Base-by-base conservation (phyloP, 2,888 invertebrate species). In the Cremastobaeus sp. region DNA sequence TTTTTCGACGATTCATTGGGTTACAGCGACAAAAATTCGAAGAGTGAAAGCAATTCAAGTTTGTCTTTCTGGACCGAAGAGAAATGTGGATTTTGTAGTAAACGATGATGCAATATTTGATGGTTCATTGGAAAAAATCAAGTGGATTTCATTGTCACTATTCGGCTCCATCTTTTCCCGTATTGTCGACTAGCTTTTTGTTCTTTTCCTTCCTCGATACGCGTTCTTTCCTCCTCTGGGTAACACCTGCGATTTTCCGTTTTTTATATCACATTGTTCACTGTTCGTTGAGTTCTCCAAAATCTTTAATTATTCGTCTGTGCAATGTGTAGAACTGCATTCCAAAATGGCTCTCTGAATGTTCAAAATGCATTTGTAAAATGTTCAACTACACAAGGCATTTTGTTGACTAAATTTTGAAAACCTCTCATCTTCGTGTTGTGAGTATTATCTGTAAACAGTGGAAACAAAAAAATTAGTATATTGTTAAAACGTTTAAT, bases 391-490 rank as follows among this genome's bases (percentile, higher is more conserved):
- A 72, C 76, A 76, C 78, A 74, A 78, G 77, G 78, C 74, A 79
- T 76, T 78, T 72, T 77, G 76, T 77, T 73, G 77, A 77, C 78
- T 78, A 76, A 76, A 77, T 78, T 82, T 77, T 64, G 76, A 76
- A 81, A 77, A 77, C 78, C 78, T 72, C 77, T 76, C 78, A 78
- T 68, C 78, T 74, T 83, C 81, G 83, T 82, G 80, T 79, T 77
- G 82, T 77, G 74, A 79, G 79, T 70, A 78, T 69, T 80, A 84
- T 84, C 85, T 86, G 85, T n/a, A 85, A 86, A 80, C 77, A 85
- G 74, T 64, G 77, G 69, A 79, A 52, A 78, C 54, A 75, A 30
- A 64, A 25, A 48, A 39, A 57, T 15, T 65, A 74, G 62, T 64
- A 60, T 21, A 9, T 34, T 11, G 48, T 25, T 65, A 50, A 14